Evolutionary conservation across 2,888 invertebrate species (phyloP), one percentile per base, ranked within the genome.

Genomic region (Sipunculus nudus): DNA sequence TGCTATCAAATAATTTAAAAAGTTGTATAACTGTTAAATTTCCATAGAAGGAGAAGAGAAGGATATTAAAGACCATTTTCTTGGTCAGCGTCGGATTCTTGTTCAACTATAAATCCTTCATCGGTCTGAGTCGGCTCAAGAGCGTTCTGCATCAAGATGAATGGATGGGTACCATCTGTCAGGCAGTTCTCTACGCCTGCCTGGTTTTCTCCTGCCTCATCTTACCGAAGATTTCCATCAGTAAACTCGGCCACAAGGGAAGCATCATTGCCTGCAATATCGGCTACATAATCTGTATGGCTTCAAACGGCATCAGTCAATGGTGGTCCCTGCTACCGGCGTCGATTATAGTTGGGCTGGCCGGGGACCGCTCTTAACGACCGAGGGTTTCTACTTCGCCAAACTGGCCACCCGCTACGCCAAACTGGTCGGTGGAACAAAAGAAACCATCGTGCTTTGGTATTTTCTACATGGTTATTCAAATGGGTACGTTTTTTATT

Each of bases 351-450:
- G 89, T 95, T 32, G 98, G 98, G 67, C 86, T 96, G 55, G 96
- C 95, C 8, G 97, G 96, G 96, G 96, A 0, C 96, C 96, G 47
- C 92, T 98, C 90, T 98, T 98, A 98, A 93, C 96, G 0, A 94
- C 97, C n/a, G 94, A 97, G 84, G 96, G 97, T 61, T 94, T 95
- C 1, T 98, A 98, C 82, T 88, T 98, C 65, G 97, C 97, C 16
- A 73, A 78, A 61, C 65, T 67, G 26, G 58, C 46, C 23, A 43
- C 50, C 13, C 31, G 38, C 66, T 94, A 94, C 85, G 93, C 96
- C 19, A 92, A 92, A 79, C 86, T 84, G 47, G 76, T 92, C n/a
- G 91, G 92, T 76, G 92, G 93, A 80, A 73, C 79, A 29, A 90
- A 93, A 53, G 94, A 95, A 82, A 94, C 93, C 23, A 93, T 96